A percentile compares a stretch with the other conserved stretches of the same genome.
phyloP scores from a whole-genome alignment of 2,888 invertebrate species.

The Drosophila borealis region DNA sequence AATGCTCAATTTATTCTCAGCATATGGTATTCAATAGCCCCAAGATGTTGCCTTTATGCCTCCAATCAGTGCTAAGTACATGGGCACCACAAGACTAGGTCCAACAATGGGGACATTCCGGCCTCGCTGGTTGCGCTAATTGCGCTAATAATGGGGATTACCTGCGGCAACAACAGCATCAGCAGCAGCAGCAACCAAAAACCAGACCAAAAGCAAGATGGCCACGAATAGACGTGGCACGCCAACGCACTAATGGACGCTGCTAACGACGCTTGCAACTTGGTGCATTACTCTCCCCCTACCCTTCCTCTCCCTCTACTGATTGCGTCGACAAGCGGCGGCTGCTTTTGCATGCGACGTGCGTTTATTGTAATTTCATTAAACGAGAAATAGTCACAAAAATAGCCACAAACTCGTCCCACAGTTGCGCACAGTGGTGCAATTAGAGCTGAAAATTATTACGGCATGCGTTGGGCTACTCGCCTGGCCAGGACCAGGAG shows the following conservation, averaged over 20 bases:
- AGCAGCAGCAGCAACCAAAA: conserved; percentile 15
- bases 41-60: conserved; percentile 38
- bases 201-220: conserved; percentile 27
- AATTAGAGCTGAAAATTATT: conserved; percentile 72
- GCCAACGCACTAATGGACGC: conserved; percentile 75
- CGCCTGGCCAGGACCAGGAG: not conserved
- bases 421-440: conserved; percentile 59
- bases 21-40: conserved; percentile 44
- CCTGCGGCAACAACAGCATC: conserved; percentile 43
- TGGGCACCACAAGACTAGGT: conserved; percentile 42
- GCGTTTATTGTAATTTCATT: conserved; percentile 81
- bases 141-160: conserved; percentile 79
- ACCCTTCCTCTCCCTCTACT: conserved; percentile 10
- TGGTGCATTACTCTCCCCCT: conserved; percentile 11
- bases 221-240: conserved; percentile 36
- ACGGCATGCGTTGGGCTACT: conserved; percentile 21
- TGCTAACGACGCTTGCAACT: conserved; percentile 62
- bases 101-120: conserved; percentile 60
- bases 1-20: conserved; percentile 43
- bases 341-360: conserved; percentile 53
- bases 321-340: conserved; percentile 54
- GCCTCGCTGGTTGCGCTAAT: conserved; percentile 61
- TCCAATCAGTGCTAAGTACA: conserved; percentile 76
- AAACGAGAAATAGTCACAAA: conserved; percentile 73
- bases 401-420: conserved; percentile 46